Evolutionary conservation across 1,140 invertebrate species (phyloP).

Genomic region (Chlorops oryzae): DNA sequence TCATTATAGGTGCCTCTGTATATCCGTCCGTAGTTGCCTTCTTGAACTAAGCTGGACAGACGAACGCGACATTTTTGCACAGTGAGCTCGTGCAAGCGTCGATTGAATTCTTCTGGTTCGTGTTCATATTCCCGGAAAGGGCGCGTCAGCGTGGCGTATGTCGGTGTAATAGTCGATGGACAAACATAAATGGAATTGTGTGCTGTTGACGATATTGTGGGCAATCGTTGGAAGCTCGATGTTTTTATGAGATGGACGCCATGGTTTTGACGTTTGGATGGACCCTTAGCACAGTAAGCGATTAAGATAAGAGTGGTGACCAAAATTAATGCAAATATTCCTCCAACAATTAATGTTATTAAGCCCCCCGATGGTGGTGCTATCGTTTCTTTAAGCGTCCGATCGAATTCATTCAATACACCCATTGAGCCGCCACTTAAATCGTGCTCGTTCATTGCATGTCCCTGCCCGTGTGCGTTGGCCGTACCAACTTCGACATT

Average conservation of each 20-base stretch:
- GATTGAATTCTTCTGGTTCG: conserved; percentile 47
- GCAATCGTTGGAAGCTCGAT: conserved; percentile 44
- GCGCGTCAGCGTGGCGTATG: conserved; percentile 42
- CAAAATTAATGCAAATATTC: conserved; percentile 37
- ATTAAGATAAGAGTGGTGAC: conserved; percentile 41
- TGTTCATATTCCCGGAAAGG: conserved; percentile 45
- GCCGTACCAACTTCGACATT: conserved; percentile 18
- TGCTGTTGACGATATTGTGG: conserved; percentile 39
- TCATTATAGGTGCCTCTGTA: conserved; percentile 79
- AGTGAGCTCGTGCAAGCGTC: conserved; percentile 44
- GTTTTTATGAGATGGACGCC: conserved; percentile 43
- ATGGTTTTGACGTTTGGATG: conserved; percentile 38
- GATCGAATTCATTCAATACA: conserved; percentile 34
- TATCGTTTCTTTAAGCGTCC: conserved; percentile 37
- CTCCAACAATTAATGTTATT: conserved; percentile 40
- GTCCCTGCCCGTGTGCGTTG: conserved; percentile 22
- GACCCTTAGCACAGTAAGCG: conserved; percentile 45
- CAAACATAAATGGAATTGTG: conserved; percentile 46
- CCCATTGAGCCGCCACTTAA: conserved; percentile 20
- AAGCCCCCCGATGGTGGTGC: conserved; percentile 36
- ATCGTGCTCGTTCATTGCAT: conserved; percentile 3
- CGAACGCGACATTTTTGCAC: conserved; percentile 62
- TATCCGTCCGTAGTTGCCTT: conserved; percentile 88
- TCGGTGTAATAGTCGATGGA: conserved; percentile 42
- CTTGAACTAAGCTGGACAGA: conserved; percentile 68